phyloP scores from a whole-genome alignment of 2,113 vertebrate species.

The Formicarius rufipectus region DNA sequence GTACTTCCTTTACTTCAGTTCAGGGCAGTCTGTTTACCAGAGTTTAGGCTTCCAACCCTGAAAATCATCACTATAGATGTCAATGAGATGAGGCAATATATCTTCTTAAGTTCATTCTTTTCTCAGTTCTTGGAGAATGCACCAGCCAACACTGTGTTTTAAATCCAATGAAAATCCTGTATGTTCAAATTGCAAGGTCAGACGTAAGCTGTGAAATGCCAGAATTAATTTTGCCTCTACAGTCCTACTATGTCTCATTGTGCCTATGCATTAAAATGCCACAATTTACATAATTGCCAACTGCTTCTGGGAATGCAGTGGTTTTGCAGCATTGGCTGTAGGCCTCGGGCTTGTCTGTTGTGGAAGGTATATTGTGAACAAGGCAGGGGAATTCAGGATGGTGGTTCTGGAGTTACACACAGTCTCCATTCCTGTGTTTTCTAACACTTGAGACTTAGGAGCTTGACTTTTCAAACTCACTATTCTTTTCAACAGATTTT shows the following conservation, averaged over 20 bases:
- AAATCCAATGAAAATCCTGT: not conserved
- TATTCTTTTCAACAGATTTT: constrained; percentile 14
- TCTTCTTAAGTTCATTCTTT: not conserved
- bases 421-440: not conserved
- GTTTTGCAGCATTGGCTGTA: not conserved
- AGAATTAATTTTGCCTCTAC: constrained; percentile 6
- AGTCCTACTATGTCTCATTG: not conserved
- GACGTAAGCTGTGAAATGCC: not conserved
- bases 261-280: not conserved
- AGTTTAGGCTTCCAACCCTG: not conserved
- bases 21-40: not conserved
- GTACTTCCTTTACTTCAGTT: not conserved
- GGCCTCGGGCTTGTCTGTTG: not conserved
- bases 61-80: not conserved
- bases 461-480: not conserved
- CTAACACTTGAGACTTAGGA: not conserved
- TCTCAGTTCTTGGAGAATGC: not conserved
- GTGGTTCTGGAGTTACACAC: not conserved
- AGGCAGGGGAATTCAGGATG: not conserved
- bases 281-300: not conserved
- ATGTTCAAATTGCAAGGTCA: not conserved
- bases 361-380: not conserved
- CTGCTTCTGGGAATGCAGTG: not conserved
- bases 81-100: not conserved
- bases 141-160: not conserved